Percentiles rank a stretch among this genome's conserved stretches.
Evolutionary conservation across 2,113 vertebrate species (phyloP).

Genomic region (Potamarius usumacintae): DNA sequence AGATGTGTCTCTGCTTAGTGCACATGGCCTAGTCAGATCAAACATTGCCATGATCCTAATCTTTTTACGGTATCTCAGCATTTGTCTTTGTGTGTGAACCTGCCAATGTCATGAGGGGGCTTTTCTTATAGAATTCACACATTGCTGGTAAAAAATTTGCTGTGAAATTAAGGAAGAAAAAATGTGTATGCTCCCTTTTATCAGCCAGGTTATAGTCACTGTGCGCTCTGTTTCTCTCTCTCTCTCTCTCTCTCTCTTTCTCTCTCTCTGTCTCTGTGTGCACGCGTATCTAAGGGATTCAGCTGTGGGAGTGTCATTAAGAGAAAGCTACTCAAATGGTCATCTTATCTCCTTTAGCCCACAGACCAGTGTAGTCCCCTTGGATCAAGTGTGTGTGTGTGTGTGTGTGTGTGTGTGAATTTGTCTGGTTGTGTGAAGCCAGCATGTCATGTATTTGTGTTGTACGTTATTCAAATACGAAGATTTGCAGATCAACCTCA

Average conservation of each 20-base stretch:
- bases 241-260: neutral
- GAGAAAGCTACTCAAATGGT: conserved; percentile 66
- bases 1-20: neutral
- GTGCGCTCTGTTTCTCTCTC: neutral
- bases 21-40: neutral
- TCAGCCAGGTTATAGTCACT: neutral
- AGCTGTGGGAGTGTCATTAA: conserved; percentile 70
- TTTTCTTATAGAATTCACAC: neutral
- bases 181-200: neutral
- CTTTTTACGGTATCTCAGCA: neutral
- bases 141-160: neutral
- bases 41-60: neutral
- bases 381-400: neutral
- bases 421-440: neutral
- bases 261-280: neutral
- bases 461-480: neutral
- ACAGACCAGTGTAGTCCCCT: conserved; percentile 54
- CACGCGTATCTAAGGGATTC: conserved; percentile 52
- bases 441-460: neutral
- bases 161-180: neutral
- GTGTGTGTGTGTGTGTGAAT: neutral
- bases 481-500: neutral
- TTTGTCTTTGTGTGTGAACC: neutral
- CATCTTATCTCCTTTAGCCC: conserved; percentile 57
- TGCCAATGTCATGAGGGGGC: neutral